Evolutionary conservation across 2,797 vertebrate species (phyloP).

Genomic region (Alfaro cultratus): DNA sequence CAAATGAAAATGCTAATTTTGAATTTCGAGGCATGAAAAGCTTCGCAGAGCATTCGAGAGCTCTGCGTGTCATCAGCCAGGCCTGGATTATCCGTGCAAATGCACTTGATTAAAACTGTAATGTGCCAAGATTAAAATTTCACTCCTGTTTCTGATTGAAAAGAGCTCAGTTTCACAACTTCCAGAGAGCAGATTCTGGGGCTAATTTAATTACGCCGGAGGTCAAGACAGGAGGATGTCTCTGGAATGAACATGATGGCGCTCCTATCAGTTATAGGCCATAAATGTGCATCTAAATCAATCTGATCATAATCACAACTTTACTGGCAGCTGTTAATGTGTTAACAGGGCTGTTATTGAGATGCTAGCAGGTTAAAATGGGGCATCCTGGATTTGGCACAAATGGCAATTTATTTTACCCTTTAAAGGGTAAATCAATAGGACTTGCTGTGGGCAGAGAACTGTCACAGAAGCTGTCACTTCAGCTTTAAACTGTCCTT

Average conservation of each 20-base stretch:
- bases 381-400: constrained; percentile 13
- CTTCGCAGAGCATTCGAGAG: constrained; percentile 62
- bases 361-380: constrained; percentile 9
- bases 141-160: constrained; percentile 61
- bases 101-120: constrained; percentile 76
- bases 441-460: constrained; percentile 25
- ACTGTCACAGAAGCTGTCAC: constrained; percentile 20
- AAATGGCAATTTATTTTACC: constrained; percentile 31
- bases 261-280: not conserved
- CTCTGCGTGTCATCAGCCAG: constrained; percentile 68
- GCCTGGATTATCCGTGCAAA: constrained; percentile 73
- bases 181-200: constrained; percentile 30
- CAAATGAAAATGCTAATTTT: constrained; percentile 71
- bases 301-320: constrained; percentile 14
- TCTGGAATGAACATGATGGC: constrained; percentile 1
- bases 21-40: constrained; percentile 66
- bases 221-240: constrained; percentile 11
- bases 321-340: constrained; percentile 18
- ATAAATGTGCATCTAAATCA: constrained; percentile 12
- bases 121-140: constrained; percentile 68
- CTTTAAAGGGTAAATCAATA: constrained; percentile 51
- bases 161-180: constrained; percentile 49
- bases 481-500: constrained; percentile 10
- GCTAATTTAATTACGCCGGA: constrained; percentile 24
- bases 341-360: not conserved